Evolutionary conservation across 1,140 invertebrate species (phyloP).

Genomic region (Microplitis demolitor): DNA sequence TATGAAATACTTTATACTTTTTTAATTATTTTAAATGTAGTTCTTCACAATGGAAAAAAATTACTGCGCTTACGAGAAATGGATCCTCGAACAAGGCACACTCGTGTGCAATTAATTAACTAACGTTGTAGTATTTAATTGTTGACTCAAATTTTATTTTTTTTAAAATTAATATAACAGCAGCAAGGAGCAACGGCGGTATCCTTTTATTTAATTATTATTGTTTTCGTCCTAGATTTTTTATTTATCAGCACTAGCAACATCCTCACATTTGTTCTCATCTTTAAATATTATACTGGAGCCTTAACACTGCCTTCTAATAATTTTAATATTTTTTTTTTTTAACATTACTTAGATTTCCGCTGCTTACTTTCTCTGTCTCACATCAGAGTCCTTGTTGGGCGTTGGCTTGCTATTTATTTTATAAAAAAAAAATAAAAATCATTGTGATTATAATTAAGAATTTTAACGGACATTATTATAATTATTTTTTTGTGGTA

Average conservation of each 20-base stretch:
- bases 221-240: not conserved
- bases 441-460: too few species aligned
- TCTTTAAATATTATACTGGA: not conserved
- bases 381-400: conserved; percentile 61
- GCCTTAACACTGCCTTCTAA: conserved; percentile 23
- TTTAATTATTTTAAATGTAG: not conserved
- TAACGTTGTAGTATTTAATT: not conserved
- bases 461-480: too few species aligned
- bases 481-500: too few species aligned
- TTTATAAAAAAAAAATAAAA: conserved; percentile 26
- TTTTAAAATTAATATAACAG: not conserved
- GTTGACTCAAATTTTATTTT: not conserved
- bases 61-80: not conserved
- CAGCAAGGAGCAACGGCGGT: too few species aligned
- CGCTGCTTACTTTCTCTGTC: conserved; percentile 60
- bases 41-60: not conserved
- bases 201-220: too few species aligned
- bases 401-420: conserved; percentile 54
- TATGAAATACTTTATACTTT: not conserved
- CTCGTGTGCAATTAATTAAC: not conserved
- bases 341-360: conserved; percentile 31
- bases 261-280: too few species aligned
- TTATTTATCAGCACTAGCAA: not conserved
- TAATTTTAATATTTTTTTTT: conserved; percentile 22
- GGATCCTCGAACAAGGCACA: not conserved